These are phyloP conservation scores for Exephanes ischioxanthus DNA, from an alignment of 2,888 invertebrate species.

Conservation along the genomic window DNA sequence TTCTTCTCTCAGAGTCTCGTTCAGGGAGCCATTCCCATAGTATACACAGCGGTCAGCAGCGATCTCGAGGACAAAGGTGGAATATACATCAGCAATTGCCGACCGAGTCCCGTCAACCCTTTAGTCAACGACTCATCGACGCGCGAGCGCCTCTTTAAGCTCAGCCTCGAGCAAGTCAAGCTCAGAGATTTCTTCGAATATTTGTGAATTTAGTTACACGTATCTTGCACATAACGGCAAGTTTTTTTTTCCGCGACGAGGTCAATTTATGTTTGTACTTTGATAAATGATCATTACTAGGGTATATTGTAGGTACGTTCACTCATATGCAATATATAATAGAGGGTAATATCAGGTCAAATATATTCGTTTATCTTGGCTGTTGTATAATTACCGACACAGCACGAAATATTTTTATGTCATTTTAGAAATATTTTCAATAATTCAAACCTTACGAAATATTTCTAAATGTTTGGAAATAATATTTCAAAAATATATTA, in stretches of 20 bases:
- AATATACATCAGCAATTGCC: slow-evolving; percentile 93
- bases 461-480: too few relatives aligned
- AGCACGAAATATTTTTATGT: too few relatives aligned
- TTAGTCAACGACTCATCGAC: slow-evolving; percentile 87
- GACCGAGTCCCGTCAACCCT: slow-evolving; percentile 86
- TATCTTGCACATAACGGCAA: background rate
- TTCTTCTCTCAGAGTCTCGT: slow-evolving; percentile 88
- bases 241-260: too few relatives aligned
- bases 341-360: background rate
- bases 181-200: slow-evolving; percentile 73
- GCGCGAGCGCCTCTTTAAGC: slow-evolving; percentile 90
- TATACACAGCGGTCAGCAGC: slow-evolving; percentile 91
- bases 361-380: too few relatives aligned
- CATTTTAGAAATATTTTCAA: too few relatives aligned
- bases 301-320: background rate
- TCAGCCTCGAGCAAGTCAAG: slow-evolving; percentile 85
- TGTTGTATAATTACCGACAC: too few relatives aligned
- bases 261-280: background rate
- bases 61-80: slow-evolving; percentile 91
- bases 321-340: background rate
- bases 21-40: slow-evolving; percentile 92
- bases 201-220: slow-evolving; percentile 53
- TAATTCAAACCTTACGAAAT: too few relatives aligned
- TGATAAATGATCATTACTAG: background rate
- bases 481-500: too few relatives aligned